A percentile compares a stretch with the other conserved stretches of the same genome.
These are phyloP conservation scores for Leptinotarsa haldemani DNA, from an alignment of 2,888 invertebrate genomes.

Conservation along the genomic window DNA sequence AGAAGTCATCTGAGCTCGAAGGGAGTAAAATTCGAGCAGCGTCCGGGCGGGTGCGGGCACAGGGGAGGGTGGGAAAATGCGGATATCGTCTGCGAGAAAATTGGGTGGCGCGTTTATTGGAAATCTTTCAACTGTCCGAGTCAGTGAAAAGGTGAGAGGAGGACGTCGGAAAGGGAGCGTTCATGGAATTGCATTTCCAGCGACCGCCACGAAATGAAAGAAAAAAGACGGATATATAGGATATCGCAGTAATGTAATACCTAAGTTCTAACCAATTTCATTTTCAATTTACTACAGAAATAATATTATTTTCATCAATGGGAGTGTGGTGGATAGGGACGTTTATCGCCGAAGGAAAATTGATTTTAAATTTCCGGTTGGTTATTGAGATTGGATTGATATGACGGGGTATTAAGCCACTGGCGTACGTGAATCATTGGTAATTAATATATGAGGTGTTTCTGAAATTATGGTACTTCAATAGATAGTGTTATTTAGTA, in stretches of 20 bases:
- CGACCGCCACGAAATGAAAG: conserved; percentile 42
- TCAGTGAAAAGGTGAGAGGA: conserved; percentile 59
- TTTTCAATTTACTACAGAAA: conserved; percentile 44
- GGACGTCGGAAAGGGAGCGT: conserved; percentile 52
- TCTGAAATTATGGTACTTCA: too few species aligned
- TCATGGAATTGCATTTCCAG: conserved; percentile 61
- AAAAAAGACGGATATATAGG: conserved; percentile 43
- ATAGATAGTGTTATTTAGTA: too few species aligned
- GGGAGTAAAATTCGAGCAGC: conserved; percentile 61
- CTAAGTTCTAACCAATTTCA: conserved; percentile 46
- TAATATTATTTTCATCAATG: conserved; percentile 42
- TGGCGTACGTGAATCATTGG: not conserved
- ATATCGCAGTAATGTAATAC: conserved; percentile 47
- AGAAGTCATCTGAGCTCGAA: conserved; percentile 62
- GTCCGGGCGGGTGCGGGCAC: conserved; percentile 42
- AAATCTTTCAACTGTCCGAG: conserved; percentile 67
- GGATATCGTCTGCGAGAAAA: conserved; percentile 62
- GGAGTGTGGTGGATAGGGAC: conserved; percentile 15
- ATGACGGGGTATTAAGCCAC: not conserved
- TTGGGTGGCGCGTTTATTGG: conserved; percentile 63
- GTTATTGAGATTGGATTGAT: conserved; percentile 16
- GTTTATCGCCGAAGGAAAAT: conserved; percentile 10
- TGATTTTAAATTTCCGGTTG: conserved; percentile 14
- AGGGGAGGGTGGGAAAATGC: conserved; percentile 43
- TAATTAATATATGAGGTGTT: not conserved